Percentiles rank a stretch among this genome's conserved stretches.
phyloP scores from a whole-genome alignment of 2,113 vertebrate genomes.

The Leptodactylus fuscus region DNA sequence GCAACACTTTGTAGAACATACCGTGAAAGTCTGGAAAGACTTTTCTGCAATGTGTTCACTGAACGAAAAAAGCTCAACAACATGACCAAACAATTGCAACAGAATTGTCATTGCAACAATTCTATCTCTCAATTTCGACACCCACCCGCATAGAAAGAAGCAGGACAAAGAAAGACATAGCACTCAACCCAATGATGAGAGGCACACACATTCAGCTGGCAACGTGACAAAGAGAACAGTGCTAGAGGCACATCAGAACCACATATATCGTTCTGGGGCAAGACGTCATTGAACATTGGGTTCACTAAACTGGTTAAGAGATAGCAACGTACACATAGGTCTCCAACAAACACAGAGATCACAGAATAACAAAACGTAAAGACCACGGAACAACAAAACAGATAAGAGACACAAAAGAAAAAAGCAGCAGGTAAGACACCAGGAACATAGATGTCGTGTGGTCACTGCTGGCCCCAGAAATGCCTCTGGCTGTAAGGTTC shows the following conservation, averaged over 20 bases:
- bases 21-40: conserved; percentile 20
- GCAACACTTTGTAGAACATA: not conserved
- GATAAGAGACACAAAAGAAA: not conserved
- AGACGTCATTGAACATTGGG: not conserved
- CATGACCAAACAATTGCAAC: not conserved
- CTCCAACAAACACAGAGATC: conserved; percentile 7
- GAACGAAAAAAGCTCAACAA: not conserved
- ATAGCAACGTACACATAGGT: not conserved
- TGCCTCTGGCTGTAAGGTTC: conserved; percentile 12
- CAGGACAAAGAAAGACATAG: not conserved
- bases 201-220: not conserved
- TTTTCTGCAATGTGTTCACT: not conserved
- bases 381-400: conserved; percentile 28
- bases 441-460: conserved; percentile 35
- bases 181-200: not conserved
- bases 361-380: conserved; percentile 3
- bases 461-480: conserved; percentile 55
- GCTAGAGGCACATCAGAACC: conserved; percentile 17
- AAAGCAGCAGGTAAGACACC: conserved; percentile 18
- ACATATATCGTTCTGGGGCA: conserved; percentile 3
- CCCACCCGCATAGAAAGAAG: too few species aligned
- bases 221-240: not conserved
- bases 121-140: too few species aligned
- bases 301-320: not conserved
- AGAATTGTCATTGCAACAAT: not conserved